Percentiles rank a stretch among this genome's conserved stretches.
Conservation (phyloP, 2,888 invertebrate species). For the Tenthredo distinguenda region DNA sequence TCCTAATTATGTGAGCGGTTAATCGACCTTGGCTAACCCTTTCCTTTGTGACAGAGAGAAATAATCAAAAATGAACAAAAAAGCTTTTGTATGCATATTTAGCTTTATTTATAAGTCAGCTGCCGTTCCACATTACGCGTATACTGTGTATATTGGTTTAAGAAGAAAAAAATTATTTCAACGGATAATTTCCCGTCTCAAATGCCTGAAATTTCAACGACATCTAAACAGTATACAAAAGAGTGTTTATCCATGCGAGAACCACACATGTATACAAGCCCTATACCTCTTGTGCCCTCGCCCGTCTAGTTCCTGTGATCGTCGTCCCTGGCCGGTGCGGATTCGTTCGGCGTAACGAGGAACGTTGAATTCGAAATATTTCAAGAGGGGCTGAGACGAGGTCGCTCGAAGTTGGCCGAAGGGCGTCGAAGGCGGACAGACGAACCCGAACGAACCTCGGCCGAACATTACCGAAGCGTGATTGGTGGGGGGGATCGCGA, state of each 20-base stretch:
- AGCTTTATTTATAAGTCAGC: not conserved
- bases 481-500: slow-evolving; percentile 57
- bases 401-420: slow-evolving; percentile 45
- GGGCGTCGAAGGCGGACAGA: slow-evolving; percentile 57
- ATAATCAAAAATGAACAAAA: not conserved
- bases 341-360: slow-evolving; percentile 36
- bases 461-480: slow-evolving; percentile 59
- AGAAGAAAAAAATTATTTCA: not conserved
- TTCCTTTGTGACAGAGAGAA: not conserved
- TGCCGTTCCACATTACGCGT: not conserved
- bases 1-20: slow-evolving; percentile 2
- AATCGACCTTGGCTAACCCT: slow-evolving; percentile 2
- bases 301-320: slow-evolving; percentile 48
- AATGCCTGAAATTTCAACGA: not conserved
- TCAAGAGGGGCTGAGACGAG: slow-evolving; percentile 23
- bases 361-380: not conserved
- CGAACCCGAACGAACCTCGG: slow-evolving; percentile 47
- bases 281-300: slow-evolving; percentile 36
- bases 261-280: not conserved
- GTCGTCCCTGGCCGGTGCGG: slow-evolving; percentile 47
- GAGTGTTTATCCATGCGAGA: not conserved
- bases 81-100: not conserved
- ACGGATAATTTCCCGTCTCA: not conserved
- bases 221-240: not conserved
- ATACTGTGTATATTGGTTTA: not conserved